phyloP scores from a whole-genome alignment of 2,113 vertebrate genomes.

The Oryzias javanicus region DNA sequence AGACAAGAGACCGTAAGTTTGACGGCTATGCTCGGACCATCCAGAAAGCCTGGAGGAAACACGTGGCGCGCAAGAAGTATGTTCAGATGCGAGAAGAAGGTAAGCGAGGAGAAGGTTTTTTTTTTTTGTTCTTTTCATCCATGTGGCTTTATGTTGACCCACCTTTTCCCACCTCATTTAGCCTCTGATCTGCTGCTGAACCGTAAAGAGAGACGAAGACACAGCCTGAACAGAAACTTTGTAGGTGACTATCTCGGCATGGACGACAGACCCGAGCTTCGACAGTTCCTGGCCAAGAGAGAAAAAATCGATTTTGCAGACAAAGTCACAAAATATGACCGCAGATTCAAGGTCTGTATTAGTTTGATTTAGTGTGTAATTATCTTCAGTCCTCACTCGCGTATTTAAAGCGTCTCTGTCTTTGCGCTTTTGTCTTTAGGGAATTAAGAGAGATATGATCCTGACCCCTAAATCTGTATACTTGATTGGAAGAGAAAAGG shows the following conservation, averaged over 20 bases:
- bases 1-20: conserved; percentile 96
- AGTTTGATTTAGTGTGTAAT: neutral
- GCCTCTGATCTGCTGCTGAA: conserved; percentile 94
- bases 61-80: conserved; percentile 88
- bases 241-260: conserved; percentile 96
- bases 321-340: conserved; percentile 91
- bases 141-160: neutral
- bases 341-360: conserved; percentile 88
- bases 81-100: conserved; percentile 99
- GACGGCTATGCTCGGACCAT: conserved; percentile 93
- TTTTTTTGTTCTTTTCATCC: neutral
- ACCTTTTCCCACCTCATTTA: conserved; percentile 44
- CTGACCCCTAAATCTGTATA: conserved; percentile 92
- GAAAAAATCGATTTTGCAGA: conserved; percentile 97
- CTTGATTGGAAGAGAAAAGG: conserved; percentile 93
- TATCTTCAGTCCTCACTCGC: neutral
- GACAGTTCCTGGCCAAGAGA: conserved; percentile 91
- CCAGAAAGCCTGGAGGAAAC: conserved; percentile 94
- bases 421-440: conserved; percentile 64
- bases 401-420: neutral
- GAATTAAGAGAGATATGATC: conserved; percentile 91
- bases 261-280: conserved; percentile 92
- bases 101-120: conserved; percentile 54
- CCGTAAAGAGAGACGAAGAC: conserved; percentile 91
- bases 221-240: conserved; percentile 98